These are phyloP conservation scores for Plemyria rubiginata DNA, from an alignment of 2,888 invertebrate species.

Conservation along the genomic window DNA sequence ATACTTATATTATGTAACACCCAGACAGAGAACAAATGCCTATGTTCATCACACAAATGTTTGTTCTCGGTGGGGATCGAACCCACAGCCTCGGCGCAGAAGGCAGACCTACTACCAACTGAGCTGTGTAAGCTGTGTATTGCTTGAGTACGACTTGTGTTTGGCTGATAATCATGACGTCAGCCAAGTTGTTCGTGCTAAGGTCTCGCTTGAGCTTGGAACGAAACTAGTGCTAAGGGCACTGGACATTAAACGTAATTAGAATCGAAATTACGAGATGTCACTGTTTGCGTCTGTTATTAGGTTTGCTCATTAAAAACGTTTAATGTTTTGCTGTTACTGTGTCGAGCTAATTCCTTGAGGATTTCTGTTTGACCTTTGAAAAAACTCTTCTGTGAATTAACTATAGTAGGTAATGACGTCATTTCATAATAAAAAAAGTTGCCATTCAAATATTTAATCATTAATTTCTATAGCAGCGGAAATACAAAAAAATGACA, in stretches of 20 bases:
- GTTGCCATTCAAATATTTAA: slow-evolving; percentile 42
- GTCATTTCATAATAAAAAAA: slow-evolving; percentile 22
- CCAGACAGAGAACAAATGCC: too few species aligned
- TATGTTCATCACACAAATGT: too few species aligned
- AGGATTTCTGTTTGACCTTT: not conserved
- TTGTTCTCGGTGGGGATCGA: too few species aligned
- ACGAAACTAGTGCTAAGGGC: slow-evolving; percentile 9
- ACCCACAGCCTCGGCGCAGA: too few species aligned
- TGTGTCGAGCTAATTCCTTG: slow-evolving; percentile 8
- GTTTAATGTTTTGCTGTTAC: slow-evolving; percentile 25
- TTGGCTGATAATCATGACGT: too few species aligned
- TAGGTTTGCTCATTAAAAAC: slow-evolving; percentile 53
- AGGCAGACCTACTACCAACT: too few species aligned
- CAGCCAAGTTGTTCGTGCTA: not conserved
- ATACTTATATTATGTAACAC: too few species aligned
- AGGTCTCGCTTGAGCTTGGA: not conserved
- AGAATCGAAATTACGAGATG: slow-evolving; percentile 81
- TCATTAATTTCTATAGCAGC: slow-evolving; percentile 72
- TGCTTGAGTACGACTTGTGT: too few species aligned
- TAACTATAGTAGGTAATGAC: not conserved
- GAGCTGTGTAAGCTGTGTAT: too few species aligned
- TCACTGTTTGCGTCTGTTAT: slow-evolving; percentile 62
- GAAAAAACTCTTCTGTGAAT: not conserved
- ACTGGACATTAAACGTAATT: slow-evolving; percentile 80
- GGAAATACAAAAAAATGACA: slow-evolving; percentile 54